Evolutionary conservation across 2,888 invertebrate species (phyloP), one percentile per base, ranked within the genome.

Genomic region (Plagodis pulveraria): DNA sequence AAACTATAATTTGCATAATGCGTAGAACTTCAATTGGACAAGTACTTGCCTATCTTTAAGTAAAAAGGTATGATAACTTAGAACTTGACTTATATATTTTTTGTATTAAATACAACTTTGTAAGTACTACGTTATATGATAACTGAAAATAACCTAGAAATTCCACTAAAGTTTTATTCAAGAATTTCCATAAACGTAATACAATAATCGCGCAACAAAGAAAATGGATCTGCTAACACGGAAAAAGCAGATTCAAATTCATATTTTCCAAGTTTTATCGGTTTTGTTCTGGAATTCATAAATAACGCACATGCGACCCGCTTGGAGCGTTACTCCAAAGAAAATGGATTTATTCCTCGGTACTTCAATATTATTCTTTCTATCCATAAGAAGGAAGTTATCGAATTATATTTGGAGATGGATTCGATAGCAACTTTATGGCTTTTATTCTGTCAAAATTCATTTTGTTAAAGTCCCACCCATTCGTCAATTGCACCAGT

Each of bases 251-350:
- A 65, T 70, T 64, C 66, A 69, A 70, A 76, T 71, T 72, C 69
- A 72, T 77, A 69, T 66, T 54, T 68, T 57, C 63, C 67, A 71
- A 80, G 67, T 78, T 76, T 73, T 76, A 77, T 78, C 71, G 69
- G 71, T 69, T 78, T 76, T 76, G 70, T 77, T 76, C 72, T 45
- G 57, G 62, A 69, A 71, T 76, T 69, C 68, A 77, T 72, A 70
- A 75, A 76, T 73, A 73, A 71, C 70, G 74, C 76, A 68, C 63
- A 63, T 48, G 50, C 55, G 51, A 58, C 68, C 70, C 66, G 64
- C 63, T 43, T 35, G 38, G 48, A 22, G 11, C 49, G 22, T 47
- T 63, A 54, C 50, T 22, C 40, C 33, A 36, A 55, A 44, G 12
- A 10, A 56, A 59, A 56, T 49, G 44, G 48, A 61, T 56, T 51